Evolutionary conservation across 2,797 vertebrate genomes (phyloP).

Genomic region (Pygocentrus nattereri): DNA sequence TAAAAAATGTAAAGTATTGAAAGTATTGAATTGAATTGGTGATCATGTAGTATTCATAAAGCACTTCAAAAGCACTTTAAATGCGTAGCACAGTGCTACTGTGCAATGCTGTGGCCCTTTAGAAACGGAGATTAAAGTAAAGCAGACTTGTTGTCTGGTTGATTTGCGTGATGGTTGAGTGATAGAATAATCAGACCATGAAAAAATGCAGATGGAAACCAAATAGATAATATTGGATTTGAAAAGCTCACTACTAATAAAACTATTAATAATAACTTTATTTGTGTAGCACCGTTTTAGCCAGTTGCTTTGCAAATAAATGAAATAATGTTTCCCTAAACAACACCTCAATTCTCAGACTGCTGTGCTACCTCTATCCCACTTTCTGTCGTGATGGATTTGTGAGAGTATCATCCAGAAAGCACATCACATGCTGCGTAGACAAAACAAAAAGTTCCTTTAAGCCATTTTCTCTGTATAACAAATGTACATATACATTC

Average conservation of each 20-base stretch:
- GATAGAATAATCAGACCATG: background rate
- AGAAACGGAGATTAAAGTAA: too few species aligned
- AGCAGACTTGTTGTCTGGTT: background rate
- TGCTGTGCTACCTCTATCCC: background rate
- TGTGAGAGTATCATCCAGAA: constrained; percentile 26
- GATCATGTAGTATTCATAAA: too few species aligned
- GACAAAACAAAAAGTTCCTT: constrained; percentile 20
- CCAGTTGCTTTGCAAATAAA: too few species aligned
- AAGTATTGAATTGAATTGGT: too few species aligned
- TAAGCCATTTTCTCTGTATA: background rate
- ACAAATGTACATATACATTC: background rate
- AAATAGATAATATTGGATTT: background rate
- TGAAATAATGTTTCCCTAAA: background rate
- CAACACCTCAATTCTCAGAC: background rate
- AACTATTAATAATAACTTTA: too few species aligned
- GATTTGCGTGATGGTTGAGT: background rate
- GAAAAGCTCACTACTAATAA: too few species aligned
- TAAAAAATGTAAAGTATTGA: too few species aligned
- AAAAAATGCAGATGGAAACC: background rate
- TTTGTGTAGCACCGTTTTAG: too few species aligned
- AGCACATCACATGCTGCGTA: constrained; percentile 1
- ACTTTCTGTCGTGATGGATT: constrained; percentile 10
- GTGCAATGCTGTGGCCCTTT: too few species aligned
- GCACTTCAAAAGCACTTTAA: too few species aligned
- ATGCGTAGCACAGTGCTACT: too few species aligned